A percentile compares a stretch with the other conserved stretches of the same genome.
phyloP scores from a whole-genome alignment of 2,888 invertebrate genomes.

The Teleiodes luculella region DNA sequence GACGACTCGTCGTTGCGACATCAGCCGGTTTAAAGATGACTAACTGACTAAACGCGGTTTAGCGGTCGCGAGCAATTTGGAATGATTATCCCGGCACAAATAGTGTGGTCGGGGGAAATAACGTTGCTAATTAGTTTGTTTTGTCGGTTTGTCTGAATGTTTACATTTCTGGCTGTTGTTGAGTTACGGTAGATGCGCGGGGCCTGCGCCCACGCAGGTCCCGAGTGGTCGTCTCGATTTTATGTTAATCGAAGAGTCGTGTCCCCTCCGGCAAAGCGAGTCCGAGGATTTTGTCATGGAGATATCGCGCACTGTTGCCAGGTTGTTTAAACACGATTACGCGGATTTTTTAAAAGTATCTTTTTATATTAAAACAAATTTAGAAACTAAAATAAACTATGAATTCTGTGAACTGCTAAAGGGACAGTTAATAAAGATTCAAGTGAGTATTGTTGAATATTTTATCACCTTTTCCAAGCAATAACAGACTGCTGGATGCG shows the following conservation, averaged over 20 bases:
- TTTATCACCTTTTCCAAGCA: too few relatives aligned
- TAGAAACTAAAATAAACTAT: too few relatives aligned
- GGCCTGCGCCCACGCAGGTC: slow-evolving; percentile 64
- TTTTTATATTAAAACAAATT: too few relatives aligned
- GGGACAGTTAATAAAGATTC: too few relatives aligned
- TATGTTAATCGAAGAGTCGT: slow-evolving; percentile 78
- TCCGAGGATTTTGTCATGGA: too few relatives aligned
- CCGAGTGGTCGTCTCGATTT: slow-evolving; percentile 55
- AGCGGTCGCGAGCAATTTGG: slow-evolving; percentile 47
- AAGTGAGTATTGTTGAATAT: too few relatives aligned
- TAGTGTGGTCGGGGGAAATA: slow-evolving; percentile 18
- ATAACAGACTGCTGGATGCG: too few relatives aligned
- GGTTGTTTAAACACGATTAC: too few relatives aligned
- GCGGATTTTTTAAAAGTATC: too few relatives aligned
- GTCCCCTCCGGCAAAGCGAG: slow-evolving; percentile 37
- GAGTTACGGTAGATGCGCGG: slow-evolving; percentile 33
- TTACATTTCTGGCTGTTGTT: slow-evolving; percentile 21
- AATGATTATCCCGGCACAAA: slow-evolving; percentile 33
- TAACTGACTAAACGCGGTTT: slow-evolving; percentile 54
- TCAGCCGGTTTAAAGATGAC: slow-evolving; percentile 47
- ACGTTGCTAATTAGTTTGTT: slow-evolving; percentile 27
- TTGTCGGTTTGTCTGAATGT: slow-evolving; percentile 20
- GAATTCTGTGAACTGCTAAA: too few relatives aligned
- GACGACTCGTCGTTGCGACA: slow-evolving; percentile 46
- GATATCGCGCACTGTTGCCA: slow-evolving; percentile 39